Percentiles rank a stretch among this genome's conserved stretches.
Evolutionary conservation across 2,888 invertebrate species (phyloP).

Genomic region (Himalopsyche anomala): DNA sequence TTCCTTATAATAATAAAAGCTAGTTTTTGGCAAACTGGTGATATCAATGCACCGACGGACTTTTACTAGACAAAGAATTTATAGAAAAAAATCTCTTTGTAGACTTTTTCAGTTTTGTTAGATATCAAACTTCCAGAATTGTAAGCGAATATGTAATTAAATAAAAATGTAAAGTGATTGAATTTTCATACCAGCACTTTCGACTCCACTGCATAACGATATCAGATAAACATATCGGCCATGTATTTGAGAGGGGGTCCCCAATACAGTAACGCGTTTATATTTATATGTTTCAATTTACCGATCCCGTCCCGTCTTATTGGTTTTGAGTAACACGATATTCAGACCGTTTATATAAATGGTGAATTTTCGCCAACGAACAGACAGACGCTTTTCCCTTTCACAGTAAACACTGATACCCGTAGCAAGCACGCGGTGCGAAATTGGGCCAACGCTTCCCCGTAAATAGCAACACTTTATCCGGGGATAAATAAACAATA

Average conservation of each 20-base stretch:
- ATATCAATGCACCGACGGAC: too few species aligned
- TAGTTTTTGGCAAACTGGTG: too few species aligned
- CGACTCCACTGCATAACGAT: neutral
- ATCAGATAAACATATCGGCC: conserved; percentile 30
- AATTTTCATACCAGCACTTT: neutral
- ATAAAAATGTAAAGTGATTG: too few species aligned
- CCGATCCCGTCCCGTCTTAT: conserved; percentile 30
- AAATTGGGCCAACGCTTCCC: neutral
- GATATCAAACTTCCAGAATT: too few species aligned
- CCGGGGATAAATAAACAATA: neutral
- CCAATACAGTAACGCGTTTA: conserved; percentile 7
- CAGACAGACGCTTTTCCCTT: neutral
- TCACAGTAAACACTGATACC: neutral
- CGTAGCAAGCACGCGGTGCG: neutral
- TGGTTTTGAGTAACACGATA: conserved; percentile 31
- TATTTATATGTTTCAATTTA: conserved; percentile 30
- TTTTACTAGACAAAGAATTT: too few species aligned
- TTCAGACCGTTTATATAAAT: conserved; percentile 27
- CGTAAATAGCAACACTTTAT: neutral
- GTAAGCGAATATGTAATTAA: too few species aligned
- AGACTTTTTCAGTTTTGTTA: too few species aligned
- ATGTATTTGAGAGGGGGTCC: neutral
- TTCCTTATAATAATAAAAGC: too few species aligned
- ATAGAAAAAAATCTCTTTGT: too few species aligned
- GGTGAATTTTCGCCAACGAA: conserved; percentile 2